Percentiles rank a stretch among this genome's conserved stretches.
phyloP scores from a whole-genome alignment of 2,888 invertebrate genomes.

The Euplagia quadripunctaria region DNA sequence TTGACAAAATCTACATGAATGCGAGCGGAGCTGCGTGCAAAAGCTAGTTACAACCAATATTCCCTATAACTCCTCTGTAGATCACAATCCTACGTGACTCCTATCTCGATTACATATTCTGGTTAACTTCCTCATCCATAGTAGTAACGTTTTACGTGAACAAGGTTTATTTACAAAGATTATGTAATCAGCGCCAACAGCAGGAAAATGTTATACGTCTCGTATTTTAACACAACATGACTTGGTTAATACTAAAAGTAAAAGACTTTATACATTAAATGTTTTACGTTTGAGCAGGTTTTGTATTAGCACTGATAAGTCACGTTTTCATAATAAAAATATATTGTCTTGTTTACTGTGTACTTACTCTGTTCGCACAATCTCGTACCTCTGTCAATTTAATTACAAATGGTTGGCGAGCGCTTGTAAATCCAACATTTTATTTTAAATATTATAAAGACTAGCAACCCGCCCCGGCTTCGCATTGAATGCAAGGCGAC shows the following conservation, averaged over 20 bases:
- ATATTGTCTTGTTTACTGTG: neutral
- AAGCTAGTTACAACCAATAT: neutral
- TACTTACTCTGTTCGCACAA: neutral
- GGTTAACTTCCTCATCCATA: neutral
- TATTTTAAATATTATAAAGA: no score
- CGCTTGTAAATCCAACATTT: neutral
- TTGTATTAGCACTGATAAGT: conserved; percentile 9
- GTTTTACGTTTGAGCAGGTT: conserved; percentile 6
- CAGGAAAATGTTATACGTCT: neutral
- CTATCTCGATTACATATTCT: neutral
- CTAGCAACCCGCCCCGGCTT: no score
- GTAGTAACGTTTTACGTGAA: no score
- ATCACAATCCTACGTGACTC: neutral
- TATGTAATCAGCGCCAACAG: neutral
- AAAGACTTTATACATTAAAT: neutral
- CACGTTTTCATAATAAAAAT: conserved; percentile 25
- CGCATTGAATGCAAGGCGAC: no score
- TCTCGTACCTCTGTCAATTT: neutral
- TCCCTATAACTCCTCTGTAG: neutral
- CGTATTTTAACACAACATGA: conserved; percentile 1
- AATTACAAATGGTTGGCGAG: neutral
- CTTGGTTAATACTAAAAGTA: conserved; percentile 2
- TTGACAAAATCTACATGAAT: no score
- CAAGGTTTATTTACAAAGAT: neutral
- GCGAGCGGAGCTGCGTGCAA: neutral